These are phyloP conservation scores for Daubentonia madagascariensis DNA, from an alignment of 2,113 vertebrate species.

Conservation along the genomic window DNA sequence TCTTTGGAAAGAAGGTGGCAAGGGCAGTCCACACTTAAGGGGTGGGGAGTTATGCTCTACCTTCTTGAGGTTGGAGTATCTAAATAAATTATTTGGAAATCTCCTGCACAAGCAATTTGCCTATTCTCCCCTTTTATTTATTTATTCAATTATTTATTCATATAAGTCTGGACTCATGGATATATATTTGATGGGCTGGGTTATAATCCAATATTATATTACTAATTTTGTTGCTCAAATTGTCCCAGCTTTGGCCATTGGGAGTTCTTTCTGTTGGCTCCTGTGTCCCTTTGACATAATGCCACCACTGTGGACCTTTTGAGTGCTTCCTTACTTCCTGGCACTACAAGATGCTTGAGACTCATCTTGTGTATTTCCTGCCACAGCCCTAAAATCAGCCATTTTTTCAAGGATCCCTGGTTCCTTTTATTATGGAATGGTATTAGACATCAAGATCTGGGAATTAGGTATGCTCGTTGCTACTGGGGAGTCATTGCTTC, in stretches of 20 bases:
- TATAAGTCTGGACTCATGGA: background rate
- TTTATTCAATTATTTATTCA: background rate
- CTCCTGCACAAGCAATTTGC: background rate
- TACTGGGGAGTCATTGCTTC: background rate
- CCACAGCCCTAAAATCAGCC: background rate
- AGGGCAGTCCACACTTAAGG: background rate
- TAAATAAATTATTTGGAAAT: background rate
- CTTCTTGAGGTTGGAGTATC: background rate
- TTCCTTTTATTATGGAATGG: background rate
- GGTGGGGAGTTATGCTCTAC: background rate
- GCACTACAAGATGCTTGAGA: background rate
- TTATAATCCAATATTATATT: background rate
- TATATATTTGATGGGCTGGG: background rate
- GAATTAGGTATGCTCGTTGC: background rate
- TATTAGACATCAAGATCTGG: background rate
- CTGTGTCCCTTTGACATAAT: background rate
- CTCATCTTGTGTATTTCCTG: background rate
- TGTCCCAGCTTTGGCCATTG: background rate
- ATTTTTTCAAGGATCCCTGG: background rate
- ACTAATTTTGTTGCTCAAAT: background rate
- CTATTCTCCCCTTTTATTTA: background rate
- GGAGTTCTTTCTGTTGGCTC: background rate
- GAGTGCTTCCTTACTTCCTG: background rate
- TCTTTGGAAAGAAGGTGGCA: background rate
- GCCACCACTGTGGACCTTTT: background rate